A percentile compares a stretch with the other conserved stretches of the same genome.
phyloP scores from a whole-genome alignment of 2,888 invertebrate species.

The Ecliptopera silaceata region DNA sequence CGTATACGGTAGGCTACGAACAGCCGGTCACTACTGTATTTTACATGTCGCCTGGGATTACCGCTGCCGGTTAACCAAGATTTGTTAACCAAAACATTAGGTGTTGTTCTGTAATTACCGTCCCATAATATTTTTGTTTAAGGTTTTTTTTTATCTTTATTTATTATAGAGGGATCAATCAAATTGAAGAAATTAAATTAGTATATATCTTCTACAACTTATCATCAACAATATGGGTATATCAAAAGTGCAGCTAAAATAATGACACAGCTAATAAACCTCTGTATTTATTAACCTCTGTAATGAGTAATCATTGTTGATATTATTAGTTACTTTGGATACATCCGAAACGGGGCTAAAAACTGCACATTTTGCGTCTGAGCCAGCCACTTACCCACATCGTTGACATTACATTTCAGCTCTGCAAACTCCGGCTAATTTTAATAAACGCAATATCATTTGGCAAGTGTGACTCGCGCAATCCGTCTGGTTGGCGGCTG shows the following conservation, averaged over 20 bases:
- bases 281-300: too few species aligned
- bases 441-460: conserved; percentile 32
- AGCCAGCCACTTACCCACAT: background rate
- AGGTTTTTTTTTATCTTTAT: too few species aligned
- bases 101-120: background rate
- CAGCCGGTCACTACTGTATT: conserved; percentile 39
- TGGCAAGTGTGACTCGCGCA: conserved; percentile 30
- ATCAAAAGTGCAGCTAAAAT: too few species aligned
- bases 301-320: too few species aligned
- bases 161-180: too few species aligned
- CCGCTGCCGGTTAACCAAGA: conserved; percentile 17
- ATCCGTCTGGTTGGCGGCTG: conserved; percentile 28
- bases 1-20: conserved; percentile 29
- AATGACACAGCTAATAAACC: too few species aligned
- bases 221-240: too few species aligned
- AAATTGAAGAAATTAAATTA: too few species aligned
- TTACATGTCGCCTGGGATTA: conserved; percentile 46
- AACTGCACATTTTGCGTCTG: background rate
- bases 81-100: conserved; percentile 5
- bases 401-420: background rate
- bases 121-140: too few species aligned
- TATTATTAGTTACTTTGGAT: too few species aligned
- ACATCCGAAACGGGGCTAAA: background rate
- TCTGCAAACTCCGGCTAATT: conserved; percentile 9
- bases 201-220: too few species aligned